Percentiles rank a stretch among this genome's conserved stretches.
Conservation (phyloP, 2,113 vertebrate genomes). For the Lamprologus lemairii region DNA sequence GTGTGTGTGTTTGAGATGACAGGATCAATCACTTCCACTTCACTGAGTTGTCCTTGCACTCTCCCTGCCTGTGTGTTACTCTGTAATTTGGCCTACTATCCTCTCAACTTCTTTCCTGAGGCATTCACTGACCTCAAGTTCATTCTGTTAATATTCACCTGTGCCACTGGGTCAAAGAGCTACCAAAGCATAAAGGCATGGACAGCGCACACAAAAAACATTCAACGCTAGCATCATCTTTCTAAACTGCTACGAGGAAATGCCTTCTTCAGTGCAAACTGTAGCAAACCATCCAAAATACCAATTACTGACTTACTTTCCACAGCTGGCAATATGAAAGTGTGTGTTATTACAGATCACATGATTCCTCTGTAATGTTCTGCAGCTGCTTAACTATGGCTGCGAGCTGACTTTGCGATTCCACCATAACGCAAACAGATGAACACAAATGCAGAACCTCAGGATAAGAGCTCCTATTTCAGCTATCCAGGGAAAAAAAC, state of each 20-base stretch:
- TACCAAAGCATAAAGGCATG: not conserved
- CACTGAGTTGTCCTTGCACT: slow-evolving; percentile 42
- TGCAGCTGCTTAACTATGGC: slow-evolving; percentile 60
- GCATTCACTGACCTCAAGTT: slow-evolving; percentile 14
- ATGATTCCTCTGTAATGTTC: slow-evolving; percentile 56
- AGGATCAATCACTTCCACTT: slow-evolving; percentile 58
- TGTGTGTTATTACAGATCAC: slow-evolving; percentile 48
- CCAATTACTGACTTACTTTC: slow-evolving; percentile 39
- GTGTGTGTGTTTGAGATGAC: slow-evolving; percentile 38
- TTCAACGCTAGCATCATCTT: not conserved
- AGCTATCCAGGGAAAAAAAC: slow-evolving; percentile 5
- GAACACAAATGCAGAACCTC: not conserved
- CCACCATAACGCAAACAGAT: slow-evolving; percentile 6
- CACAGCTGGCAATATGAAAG: slow-evolving; percentile 24
- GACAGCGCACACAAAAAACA: not conserved
- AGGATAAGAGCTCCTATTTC: slow-evolving; percentile 46
- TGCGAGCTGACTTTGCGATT: slow-evolving; percentile 54
- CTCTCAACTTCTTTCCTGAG: not conserved
- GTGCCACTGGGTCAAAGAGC: not conserved
- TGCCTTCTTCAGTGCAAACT: slow-evolving; percentile 16
- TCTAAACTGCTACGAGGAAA: not conserved
- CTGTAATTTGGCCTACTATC: not conserved
- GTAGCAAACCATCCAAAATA: not conserved
- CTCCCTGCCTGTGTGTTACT: slow-evolving; percentile 3
- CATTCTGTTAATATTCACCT: not conserved